Evolutionary conservation across 2,113 vertebrate genomes (phyloP).

Genomic region (Alces alces): DNA sequence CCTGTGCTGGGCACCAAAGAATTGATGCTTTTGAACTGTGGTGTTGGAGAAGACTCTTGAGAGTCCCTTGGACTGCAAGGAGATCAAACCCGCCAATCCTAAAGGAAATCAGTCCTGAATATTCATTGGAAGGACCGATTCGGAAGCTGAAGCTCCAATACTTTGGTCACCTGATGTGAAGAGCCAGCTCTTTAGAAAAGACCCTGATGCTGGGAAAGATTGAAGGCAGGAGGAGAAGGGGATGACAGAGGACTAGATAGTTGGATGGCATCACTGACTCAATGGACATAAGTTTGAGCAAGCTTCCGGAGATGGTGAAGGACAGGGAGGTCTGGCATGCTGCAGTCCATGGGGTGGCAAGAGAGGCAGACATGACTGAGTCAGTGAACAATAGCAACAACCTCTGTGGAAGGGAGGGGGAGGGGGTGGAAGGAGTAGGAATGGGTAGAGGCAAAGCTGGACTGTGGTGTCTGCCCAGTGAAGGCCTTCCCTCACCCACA

Average conservation of each 20-base stretch:
- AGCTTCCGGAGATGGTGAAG: neutral
- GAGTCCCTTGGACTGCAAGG: neutral
- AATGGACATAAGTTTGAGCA: neutral
- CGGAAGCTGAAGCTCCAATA: neutral
- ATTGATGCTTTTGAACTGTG: neutral
- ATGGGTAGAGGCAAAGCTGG: neutral
- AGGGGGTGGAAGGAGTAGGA: neutral
- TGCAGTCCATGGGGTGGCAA: neutral
- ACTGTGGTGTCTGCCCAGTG: accelerated
- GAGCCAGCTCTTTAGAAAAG: neutral
- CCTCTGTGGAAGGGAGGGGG: neutral
- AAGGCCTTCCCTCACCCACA: neutral
- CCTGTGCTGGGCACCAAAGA: neutral
- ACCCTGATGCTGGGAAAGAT: neutral
- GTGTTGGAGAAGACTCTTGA: neutral
- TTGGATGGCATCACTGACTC: neutral
- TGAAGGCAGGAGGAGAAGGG: neutral
- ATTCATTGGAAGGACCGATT: neutral
- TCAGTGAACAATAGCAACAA: neutral
- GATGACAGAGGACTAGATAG: neutral
- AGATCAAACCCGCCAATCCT: neutral
- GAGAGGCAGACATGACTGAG: neutral
- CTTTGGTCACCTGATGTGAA: neutral
- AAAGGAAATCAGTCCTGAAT: neutral
- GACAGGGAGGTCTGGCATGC: neutral